Base-by-base conservation (phyloP, 2,797 vertebrate genomes). In the Hephaestus fuliginosus region DNA sequence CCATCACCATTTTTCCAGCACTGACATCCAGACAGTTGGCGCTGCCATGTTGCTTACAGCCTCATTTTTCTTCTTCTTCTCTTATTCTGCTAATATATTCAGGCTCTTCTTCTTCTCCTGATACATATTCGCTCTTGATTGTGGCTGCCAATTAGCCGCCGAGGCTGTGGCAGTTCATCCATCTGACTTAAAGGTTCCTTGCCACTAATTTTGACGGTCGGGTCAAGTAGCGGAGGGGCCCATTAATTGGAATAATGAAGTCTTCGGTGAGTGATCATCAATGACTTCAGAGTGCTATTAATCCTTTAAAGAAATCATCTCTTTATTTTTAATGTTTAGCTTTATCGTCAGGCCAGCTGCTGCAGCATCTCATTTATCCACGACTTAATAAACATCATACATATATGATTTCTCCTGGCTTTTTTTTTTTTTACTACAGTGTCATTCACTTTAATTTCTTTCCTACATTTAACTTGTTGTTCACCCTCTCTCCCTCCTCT, bases 211-310 rank as follows among this genome's bases (percentile, higher is more conserved):
- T 63, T 92, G 93, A 95, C 90, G 86, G 82, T 77, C 78, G 78
- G 94, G 94, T 95, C 94, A 95, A 94, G 92, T 92, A 91, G 92
- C 88, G 30, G 84, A 91, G 91, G 89, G 91, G 86, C 83, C 89
- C 92, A 95, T 95, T 96, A 95, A 95, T 95, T 93, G 92, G 89
- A 90, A 94, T 93, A 95, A 95, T 93, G 92, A 94, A 94, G 94
- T 93, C 93, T 87, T 92, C 90, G 88, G 92, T 95, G 93, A 95
- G 87, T 76, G 92, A 94, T 95, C 91, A 87, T 90, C 92, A 84
- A 63, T 86, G 91, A 86, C 87, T 88, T 87, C 80, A 78, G 83
- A 91, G 87, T 51, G 80, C 90, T 74, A 94, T 95, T 91, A 92
- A 94, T 94, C 92, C 88, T 89, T 86, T 88, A 84, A 88, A 91